These are phyloP conservation scores for Zoanthus solanderi DNA, from an alignment of 92 coral and sea anemone species.

Conservation along the genomic window DNA sequence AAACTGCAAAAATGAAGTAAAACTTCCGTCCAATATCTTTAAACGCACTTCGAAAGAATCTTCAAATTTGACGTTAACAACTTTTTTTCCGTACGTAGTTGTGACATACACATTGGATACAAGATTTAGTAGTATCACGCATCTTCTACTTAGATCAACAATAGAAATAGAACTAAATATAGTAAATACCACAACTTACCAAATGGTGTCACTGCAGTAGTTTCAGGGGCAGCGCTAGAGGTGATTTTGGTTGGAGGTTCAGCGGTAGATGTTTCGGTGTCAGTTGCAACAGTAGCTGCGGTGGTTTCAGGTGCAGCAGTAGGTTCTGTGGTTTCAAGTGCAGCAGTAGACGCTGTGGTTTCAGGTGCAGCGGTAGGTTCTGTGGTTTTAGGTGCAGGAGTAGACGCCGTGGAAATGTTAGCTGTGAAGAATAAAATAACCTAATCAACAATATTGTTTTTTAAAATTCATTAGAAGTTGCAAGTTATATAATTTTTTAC, in stretches of 20 bases:
- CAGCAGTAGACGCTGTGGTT: neutral
- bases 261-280: neutral
- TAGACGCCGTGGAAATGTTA: neutral
- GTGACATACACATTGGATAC: too few relatives aligned
- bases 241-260: neutral
- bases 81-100: too few relatives aligned
- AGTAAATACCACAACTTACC: neutral
- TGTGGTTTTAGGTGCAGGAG: neutral
- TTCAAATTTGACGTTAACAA: too few relatives aligned
- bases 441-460: neutral
- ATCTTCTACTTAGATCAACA: too few relatives aligned
- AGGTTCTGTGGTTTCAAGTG: neutral
- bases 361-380: neutral
- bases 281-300: neutral
- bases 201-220: neutral
- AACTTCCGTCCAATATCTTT: too few relatives aligned
- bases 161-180: too few relatives aligned
- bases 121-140: too few relatives aligned
- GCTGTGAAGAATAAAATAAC: neutral
- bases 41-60: too few relatives aligned
- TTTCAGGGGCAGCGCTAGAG: neutral
- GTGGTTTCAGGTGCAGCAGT: neutral
- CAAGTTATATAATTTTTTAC: too few relatives aligned
- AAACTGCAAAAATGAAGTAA: too few relatives aligned
- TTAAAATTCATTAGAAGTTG: too few relatives aligned